phyloP scores from a whole-genome alignment of 2,113 vertebrate genomes.

The Casuarius casuarius region DNA sequence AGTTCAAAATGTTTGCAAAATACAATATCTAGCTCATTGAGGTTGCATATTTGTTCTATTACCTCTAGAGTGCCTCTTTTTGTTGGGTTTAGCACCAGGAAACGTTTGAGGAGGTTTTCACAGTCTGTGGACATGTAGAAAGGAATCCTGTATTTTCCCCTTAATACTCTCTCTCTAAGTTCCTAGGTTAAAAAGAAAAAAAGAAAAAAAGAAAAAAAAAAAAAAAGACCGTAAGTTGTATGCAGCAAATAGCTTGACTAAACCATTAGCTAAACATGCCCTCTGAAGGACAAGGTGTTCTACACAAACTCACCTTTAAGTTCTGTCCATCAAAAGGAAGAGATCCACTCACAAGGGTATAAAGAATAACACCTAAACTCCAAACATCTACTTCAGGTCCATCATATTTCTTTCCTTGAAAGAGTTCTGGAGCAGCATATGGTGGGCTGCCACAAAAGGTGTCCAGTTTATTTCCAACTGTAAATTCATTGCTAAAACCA shows the following conservation, averaged over 20 bases:
- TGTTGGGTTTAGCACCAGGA: slow-evolving; percentile 96
- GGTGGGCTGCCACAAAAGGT: slow-evolving; percentile 98
- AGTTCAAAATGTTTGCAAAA: not conserved
- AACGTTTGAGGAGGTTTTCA: slow-evolving; percentile 98
- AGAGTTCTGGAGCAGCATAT: slow-evolving; percentile 96
- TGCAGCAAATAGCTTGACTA: not conserved
- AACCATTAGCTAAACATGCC: not conserved
- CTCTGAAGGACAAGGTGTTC: not conserved
- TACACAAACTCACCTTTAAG: slow-evolving; percentile 85
- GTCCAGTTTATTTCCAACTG: slow-evolving; percentile 96
- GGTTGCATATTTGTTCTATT: slow-evolving; percentile 63
- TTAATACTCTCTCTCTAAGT: slow-evolving; percentile 94
- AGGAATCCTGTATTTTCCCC: slow-evolving; percentile 98
- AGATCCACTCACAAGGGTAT: slow-evolving; percentile 97
- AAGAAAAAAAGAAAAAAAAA: not conserved
- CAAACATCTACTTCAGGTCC: slow-evolving; percentile 98
- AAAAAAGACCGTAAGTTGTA: not conserved
- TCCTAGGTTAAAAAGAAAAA: slow-evolving; percentile 78
- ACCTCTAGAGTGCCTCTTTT: slow-evolving; percentile 99
- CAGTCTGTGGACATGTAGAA: slow-evolving; percentile 99
- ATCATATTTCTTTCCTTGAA: slow-evolving; percentile 98
- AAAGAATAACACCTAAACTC: slow-evolving; percentile 98
- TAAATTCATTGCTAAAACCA: slow-evolving; percentile 99
- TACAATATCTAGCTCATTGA: not conserved
- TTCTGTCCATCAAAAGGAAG: slow-evolving; percentile 98